These are phyloP conservation scores for Drosophila nasuta DNA, from an alignment of 1,140 invertebrate genomes.

Conservation along the genomic window DNA sequence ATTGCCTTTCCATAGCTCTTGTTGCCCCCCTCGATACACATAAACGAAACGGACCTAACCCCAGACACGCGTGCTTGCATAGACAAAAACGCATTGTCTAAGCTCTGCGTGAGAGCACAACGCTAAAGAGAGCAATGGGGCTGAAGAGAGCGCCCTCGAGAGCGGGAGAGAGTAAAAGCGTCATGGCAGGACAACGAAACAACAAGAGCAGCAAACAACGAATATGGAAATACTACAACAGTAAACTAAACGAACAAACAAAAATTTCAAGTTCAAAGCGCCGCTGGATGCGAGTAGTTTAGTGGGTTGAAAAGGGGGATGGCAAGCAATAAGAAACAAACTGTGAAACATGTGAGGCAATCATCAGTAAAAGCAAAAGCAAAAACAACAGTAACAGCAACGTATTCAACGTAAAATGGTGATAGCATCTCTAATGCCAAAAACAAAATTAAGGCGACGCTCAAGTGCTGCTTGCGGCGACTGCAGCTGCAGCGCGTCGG, in stretches of 20 bases:
- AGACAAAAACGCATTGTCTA: conserved; percentile 68
- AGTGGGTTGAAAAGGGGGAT: neutral
- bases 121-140: conserved; percentile 5
- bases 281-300: conserved; percentile 58
- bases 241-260: conserved; percentile 65
- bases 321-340: conserved; percentile 29
- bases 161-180: conserved; percentile 8
- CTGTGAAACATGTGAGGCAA: conserved; percentile 24
- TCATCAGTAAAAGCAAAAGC: conserved; percentile 28
- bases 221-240: conserved; percentile 38
- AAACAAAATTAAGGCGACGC: conserved; percentile 41
- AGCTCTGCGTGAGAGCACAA: conserved; percentile 28
- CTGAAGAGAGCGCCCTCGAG: conserved; percentile 18
- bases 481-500: conserved; percentile 42
- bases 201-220: conserved; percentile 19
- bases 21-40: conserved; percentile 11
- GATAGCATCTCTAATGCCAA: conserved; percentile 58
- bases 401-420: conserved; percentile 33
- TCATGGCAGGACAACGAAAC: conserved; percentile 33
- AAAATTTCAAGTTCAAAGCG: conserved; percentile 83
- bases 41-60: conserved; percentile 54
- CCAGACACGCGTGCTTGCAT: conserved; percentile 52
- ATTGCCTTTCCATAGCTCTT: neutral
- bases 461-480: conserved; percentile 43
- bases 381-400: conserved; percentile 15